These are phyloP conservation scores for Gymnoscopelus microlampas DNA, from an alignment of 2,797 vertebrate genomes.

Conservation along the genomic window DNA sequence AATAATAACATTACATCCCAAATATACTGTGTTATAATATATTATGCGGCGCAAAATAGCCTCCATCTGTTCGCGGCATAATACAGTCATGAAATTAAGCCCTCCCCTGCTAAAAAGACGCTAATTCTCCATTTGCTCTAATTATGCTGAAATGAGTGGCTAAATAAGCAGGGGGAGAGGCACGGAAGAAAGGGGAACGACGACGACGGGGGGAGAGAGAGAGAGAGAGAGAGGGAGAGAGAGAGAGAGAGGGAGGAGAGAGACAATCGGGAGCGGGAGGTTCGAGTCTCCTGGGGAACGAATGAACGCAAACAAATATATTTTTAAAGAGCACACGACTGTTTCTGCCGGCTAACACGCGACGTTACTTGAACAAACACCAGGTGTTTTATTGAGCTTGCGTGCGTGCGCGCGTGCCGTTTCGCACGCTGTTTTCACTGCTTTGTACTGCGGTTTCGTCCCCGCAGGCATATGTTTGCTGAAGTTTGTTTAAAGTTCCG, in stretches of 20 bases:
- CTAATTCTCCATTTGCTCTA: slow-evolving; percentile 38
- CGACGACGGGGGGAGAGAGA: background rate
- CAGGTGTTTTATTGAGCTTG: too few relatives aligned
- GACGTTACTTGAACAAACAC: too few relatives aligned
- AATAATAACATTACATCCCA: slow-evolving; percentile 44
- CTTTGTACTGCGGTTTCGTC: too few relatives aligned
- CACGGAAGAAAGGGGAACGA: background rate
- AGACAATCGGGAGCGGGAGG: background rate
- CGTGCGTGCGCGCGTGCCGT: too few relatives aligned
- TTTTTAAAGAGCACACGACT: background rate
- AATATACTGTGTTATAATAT: slow-evolving; percentile 47
- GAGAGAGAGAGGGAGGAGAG: background rate
- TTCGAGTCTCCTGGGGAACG: background rate
- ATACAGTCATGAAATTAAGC: slow-evolving; percentile 50
- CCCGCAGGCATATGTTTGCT: too few relatives aligned
- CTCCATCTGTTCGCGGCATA: slow-evolving; percentile 47
- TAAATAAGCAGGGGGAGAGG: slow-evolving; percentile 9
- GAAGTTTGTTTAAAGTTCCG: too few relatives aligned
- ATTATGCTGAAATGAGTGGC: slow-evolving; percentile 37
- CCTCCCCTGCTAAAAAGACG: slow-evolving; percentile 45
- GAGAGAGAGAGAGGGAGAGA: background rate
- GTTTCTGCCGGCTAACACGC: background rate
- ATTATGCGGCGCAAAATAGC: slow-evolving; percentile 42
- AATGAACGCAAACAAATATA: slow-evolving; percentile 2
- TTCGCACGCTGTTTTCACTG: too few relatives aligned